Evolutionary conservation across 2,113 vertebrate species (phyloP), one percentile per base, ranked within the genome.

Genomic region (Gambusia holbrooki): DNA sequence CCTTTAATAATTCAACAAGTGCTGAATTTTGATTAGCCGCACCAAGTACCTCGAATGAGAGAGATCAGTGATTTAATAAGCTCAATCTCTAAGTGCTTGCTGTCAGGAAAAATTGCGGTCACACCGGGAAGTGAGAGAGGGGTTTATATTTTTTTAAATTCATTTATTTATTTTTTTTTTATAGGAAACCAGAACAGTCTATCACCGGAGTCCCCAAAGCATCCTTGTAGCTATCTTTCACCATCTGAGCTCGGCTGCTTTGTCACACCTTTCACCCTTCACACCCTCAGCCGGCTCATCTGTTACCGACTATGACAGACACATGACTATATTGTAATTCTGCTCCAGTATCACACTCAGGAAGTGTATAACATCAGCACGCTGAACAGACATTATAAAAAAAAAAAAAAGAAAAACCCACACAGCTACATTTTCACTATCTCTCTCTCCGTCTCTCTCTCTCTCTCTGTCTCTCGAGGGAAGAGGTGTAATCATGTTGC

Each of bases 1-100:
- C 27, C 69, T 64, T 81, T 78, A 84, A 90, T 89, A 84, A 87
- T 87, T 87, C 76, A 89, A 82, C 79, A 84, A 81, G 80, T 32
- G 62, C 73, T 61, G 72, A 60, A 84, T 89, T 80, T 82, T 85
- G 66, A 85, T 88, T 80, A 74, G 69, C 68, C 54, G 69, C 15
- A 77, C 81, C 69, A 76, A 78, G 69, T 45, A 64, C 35, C 28
- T 75, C 30, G 70, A 79, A 84, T 60, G 42, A 82, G 66, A 78
- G 42, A 65, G 66, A 80, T 77, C 60, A 61, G 67, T 19, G 63
- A 81, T 86, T 88, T 88, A 76, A 82, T 81, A 77, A 71, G 51
- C 62, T 68, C 67, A 68, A 63, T 62, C 11, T 84, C 30, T 82
- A 71, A 84, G 81, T 72, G 74, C 78, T 66, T 13, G 32, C 74